phyloP scores from a whole-genome alignment of 2,888 invertebrate genomes.

The Heliconius erato region DNA sequence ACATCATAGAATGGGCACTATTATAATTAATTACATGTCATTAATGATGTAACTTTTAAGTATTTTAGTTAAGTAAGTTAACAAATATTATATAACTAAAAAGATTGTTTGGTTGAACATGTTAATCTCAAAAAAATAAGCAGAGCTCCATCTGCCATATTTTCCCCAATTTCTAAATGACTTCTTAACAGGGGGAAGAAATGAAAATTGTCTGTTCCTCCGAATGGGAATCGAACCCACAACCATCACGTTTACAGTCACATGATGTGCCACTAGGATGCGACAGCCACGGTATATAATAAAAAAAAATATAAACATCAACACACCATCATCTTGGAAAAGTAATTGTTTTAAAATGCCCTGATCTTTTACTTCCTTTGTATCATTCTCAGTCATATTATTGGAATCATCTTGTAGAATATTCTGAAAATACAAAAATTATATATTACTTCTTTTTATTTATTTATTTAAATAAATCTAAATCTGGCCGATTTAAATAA shows the following conservation, averaged over 20 bases:
- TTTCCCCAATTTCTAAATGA: no score
- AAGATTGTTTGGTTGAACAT: no score
- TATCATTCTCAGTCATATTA: not conserved
- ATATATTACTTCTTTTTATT: not conserved
- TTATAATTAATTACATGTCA: no score
- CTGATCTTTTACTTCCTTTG: not conserved
- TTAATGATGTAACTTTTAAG: no score
- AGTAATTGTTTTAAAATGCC: conserved; percentile 12
- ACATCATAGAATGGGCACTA: no score
- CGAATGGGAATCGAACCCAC: not conserved
- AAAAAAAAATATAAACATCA: not conserved
- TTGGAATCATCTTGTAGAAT: not conserved
- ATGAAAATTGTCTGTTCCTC: not conserved
- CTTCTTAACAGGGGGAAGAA: no score
- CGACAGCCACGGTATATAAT: not conserved
- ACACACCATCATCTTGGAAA: not conserved
- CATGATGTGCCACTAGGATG: not conserved
- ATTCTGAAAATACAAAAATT: not conserved
- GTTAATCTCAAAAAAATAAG: no score
- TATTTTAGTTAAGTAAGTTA: no score
- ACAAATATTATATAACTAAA: no score
- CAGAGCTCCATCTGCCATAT: not conserved
- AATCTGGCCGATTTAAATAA: no score
- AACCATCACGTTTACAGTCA: not conserved
- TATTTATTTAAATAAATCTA: no score